These are phyloP conservation scores for Antechinus stuartii DNA, from an alignment of 2,113 vertebrate species.

Conservation along the genomic window DNA sequence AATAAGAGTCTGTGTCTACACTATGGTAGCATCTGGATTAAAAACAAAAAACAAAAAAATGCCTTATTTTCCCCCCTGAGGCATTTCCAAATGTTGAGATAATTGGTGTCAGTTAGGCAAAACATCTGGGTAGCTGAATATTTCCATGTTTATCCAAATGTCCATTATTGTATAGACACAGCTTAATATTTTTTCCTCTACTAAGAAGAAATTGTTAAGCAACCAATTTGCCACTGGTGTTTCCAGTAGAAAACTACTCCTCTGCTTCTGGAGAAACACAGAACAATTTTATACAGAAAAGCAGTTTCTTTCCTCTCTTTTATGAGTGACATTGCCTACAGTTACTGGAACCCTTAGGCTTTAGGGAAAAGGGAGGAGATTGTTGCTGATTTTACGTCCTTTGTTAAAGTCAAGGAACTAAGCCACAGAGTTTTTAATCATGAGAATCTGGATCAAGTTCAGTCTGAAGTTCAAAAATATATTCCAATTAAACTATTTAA, in stretches of 20 bases:
- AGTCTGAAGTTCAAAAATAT: constrained; percentile 82
- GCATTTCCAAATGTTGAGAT: neutral
- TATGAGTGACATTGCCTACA: constrained; percentile 49
- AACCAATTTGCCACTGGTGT: neutral
- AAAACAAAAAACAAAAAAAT: neutral
- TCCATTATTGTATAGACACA: neutral
- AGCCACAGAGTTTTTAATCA: constrained; percentile 89
- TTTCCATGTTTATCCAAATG: neutral
- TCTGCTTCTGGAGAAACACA: constrained; percentile 13
- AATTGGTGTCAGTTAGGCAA: neutral
- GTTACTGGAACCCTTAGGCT: constrained; percentile 50
- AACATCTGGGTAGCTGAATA: neutral
- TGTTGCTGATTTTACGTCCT: constrained; percentile 54
- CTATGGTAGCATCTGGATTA: neutral
- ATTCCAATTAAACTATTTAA: constrained; percentile 90
- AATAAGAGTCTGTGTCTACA: neutral
- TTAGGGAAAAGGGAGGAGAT: constrained; percentile 12
- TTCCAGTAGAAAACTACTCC: neutral
- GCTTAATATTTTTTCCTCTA: neutral
- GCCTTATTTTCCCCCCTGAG: neutral
- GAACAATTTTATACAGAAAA: neutral
- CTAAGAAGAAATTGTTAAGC: neutral
- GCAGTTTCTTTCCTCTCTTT: constrained; percentile 37
- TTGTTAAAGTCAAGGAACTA: constrained; percentile 82
- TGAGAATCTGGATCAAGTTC: constrained; percentile 89